These are phyloP conservation scores for Arbacia lixula DNA, from an alignment of 53 echinoderm and acorn worm species.

Conservation along the genomic window DNA sequence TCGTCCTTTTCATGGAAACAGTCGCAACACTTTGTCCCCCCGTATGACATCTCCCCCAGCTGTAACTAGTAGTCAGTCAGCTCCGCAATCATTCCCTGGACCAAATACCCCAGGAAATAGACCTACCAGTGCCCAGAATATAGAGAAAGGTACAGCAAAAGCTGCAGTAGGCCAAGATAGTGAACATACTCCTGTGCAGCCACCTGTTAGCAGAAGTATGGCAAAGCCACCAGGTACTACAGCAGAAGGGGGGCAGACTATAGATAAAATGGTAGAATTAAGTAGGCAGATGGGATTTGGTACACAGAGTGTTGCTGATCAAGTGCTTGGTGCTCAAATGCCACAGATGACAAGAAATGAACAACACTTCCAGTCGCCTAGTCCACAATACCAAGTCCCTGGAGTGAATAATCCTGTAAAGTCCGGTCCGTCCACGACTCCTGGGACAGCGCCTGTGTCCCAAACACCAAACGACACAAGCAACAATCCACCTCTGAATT, in stretches of 20 bases:
- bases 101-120: not conserved
- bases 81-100: constrained; percentile 2
- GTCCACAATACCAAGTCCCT: not conserved
- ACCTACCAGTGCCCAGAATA: not conserved
- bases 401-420: not conserved
- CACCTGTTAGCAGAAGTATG: not conserved
- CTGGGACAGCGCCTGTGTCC: constrained; percentile 14
- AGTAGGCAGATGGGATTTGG: constrained; percentile 42
- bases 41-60: constrained; percentile 13
- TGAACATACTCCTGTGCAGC: not conserved
- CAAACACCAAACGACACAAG: not conserved
- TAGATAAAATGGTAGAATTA: constrained; percentile 50
- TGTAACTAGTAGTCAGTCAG: constrained; percentile 1
- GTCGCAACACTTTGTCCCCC: not conserved
- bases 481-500: constrained; percentile 44
- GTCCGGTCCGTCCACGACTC: constrained; percentile 11
- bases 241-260: constrained; percentile 23
- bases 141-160: not conserved
- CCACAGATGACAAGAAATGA: not conserved
- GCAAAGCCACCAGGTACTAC: not conserved
- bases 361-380: not conserved
- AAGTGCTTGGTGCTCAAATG: constrained; percentile 26
- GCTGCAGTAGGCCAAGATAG: not conserved
- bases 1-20: constrained; percentile 8
- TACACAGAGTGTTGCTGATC: constrained; percentile 40